Evolutionary conservation across 2,113 vertebrate genomes (phyloP), one percentile per base, ranked within the genome.

Genomic region (Mionectes macconnelli): DNA sequence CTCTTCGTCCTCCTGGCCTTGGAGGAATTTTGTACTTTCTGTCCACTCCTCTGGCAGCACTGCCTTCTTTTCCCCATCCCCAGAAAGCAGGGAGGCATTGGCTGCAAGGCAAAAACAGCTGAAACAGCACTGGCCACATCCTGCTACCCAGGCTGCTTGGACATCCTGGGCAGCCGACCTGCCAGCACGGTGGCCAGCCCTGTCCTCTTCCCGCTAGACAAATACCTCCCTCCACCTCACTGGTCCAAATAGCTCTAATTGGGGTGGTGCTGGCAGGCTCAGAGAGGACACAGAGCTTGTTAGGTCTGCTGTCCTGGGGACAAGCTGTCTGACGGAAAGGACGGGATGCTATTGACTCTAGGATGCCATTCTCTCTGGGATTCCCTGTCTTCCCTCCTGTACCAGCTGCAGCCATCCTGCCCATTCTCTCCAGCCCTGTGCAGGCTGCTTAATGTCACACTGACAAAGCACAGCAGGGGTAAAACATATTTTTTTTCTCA

Each of bases 1-100:
- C 84, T 90, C 67, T 35, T 96, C 85, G 60, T 97, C 88, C 79
- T 97, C 85, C 12, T 85, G 97, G 39, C 93, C 79, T 69, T 80
- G 97, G 53, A 94, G 93, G 63, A 97, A 57, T 21, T 60, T 81
- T 4, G 15, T 8, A 5, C 66, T 35, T 8, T 94, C 95, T 0
- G 57, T 42, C 44, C 20, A 20, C 76, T 92, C 88, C 47, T 96
- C 79, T 21, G 14, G 39, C 50, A 40, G n/a, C 0, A 13, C 85
- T 24, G 59, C 44, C 67, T 87, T 83, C 84, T 91, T 76, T 74
- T 94, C 89, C 53, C 84, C 80, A 6, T 84, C 84, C n/a, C 85
- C 95, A 10, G 82, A 56, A 47, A 50, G 47, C 14, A 27, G 52
- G 52, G 62, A 5, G 24, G 63, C 80, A 23, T 23, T 49, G 53